A percentile compares a stretch with the other conserved stretches of the same genome.
These are phyloP conservation scores for Cancer borealis DNA, from an alignment of 2,888 invertebrate species.

Conservation along the genomic window DNA sequence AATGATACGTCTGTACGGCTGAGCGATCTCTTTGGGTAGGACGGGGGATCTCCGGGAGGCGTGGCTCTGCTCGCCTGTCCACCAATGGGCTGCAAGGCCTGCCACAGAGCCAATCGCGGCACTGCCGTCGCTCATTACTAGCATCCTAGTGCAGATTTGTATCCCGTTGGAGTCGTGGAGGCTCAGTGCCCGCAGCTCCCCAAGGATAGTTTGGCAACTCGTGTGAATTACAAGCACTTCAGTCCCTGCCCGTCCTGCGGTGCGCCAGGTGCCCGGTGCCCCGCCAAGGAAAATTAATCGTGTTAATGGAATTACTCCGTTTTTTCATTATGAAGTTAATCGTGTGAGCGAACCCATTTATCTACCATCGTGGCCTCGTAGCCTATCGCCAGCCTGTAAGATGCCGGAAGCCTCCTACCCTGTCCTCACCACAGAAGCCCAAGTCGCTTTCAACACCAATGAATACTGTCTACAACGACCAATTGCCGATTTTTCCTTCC, in stretches of 20 bases:
- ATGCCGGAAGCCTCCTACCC: neutral
- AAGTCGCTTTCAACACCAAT: neutral
- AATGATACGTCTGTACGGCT: neutral
- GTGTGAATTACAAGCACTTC: neutral
- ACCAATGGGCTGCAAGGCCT: neutral
- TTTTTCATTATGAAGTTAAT: neutral
- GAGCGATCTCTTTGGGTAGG: neutral
- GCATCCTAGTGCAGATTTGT: slow-evolving; percentile 33
- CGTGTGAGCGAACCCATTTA: neutral
- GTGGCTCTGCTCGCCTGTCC: neutral
- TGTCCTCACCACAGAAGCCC: neutral
- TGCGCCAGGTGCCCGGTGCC: neutral
- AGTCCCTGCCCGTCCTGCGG: neutral
- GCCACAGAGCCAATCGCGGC: slow-evolving; percentile 10
- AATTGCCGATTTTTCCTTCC: neutral
- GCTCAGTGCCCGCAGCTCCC: neutral
- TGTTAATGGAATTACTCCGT: neutral
- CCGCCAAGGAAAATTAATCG: neutral
- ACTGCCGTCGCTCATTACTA: slow-evolving; percentile 17
- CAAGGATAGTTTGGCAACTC: slow-evolving; percentile 8
- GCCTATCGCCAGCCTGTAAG: neutral
- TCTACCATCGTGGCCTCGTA: neutral
- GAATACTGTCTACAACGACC: neutral
- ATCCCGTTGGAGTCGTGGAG: neutral
- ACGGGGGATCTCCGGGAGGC: slow-evolving; percentile 34